These are phyloP conservation scores for Porites evermanni DNA, from an alignment of 92 coral and sea anemone species.

Conservation along the genomic window DNA sequence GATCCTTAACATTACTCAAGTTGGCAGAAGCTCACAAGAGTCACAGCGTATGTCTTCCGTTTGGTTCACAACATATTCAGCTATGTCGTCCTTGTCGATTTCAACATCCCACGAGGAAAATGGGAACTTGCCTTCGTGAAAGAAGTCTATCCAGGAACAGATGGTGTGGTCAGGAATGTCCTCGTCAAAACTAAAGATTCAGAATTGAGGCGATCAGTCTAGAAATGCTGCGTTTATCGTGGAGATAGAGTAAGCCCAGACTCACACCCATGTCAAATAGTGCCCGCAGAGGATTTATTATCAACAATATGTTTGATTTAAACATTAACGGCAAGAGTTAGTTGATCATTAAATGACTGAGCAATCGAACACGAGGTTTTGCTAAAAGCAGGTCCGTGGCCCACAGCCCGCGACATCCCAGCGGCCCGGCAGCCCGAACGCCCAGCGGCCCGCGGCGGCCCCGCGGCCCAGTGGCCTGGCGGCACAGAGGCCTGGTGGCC, in stretches of 20 bases:
- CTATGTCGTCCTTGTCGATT: constrained; percentile 58
- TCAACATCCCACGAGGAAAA: constrained; percentile 54
- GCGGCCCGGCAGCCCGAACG: too few relatives aligned
- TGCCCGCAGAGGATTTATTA: neutral
- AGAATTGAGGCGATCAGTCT: neutral
- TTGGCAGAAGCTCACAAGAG: constrained; percentile 33
- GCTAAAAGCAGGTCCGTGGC: too few relatives aligned
- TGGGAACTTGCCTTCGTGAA: constrained; percentile 55
- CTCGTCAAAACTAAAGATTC: constrained; percentile 31
- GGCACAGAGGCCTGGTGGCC: too few relatives aligned
- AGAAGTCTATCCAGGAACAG: constrained; percentile 41
- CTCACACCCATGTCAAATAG: neutral
- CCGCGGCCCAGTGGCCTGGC: too few relatives aligned
- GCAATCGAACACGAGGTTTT: too few relatives aligned
- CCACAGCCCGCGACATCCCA: too few relatives aligned
- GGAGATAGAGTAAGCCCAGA: constrained; percentile 19
- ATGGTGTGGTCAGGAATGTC: constrained; percentile 60
- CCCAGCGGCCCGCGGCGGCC: too few relatives aligned
- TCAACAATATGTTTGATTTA: too few relatives aligned
- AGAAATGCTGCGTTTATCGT: constrained; percentile 47
- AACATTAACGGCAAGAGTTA: too few relatives aligned
- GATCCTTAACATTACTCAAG: constrained; percentile 28
- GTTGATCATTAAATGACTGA: too few relatives aligned
- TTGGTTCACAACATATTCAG: constrained; percentile 30
- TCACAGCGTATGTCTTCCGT: constrained; percentile 27